Percentiles rank a stretch among this genome's conserved stretches.
Evolutionary conservation across 2,888 invertebrate genomes (phyloP).

Genomic region (Cremastinae sp.): DNA sequence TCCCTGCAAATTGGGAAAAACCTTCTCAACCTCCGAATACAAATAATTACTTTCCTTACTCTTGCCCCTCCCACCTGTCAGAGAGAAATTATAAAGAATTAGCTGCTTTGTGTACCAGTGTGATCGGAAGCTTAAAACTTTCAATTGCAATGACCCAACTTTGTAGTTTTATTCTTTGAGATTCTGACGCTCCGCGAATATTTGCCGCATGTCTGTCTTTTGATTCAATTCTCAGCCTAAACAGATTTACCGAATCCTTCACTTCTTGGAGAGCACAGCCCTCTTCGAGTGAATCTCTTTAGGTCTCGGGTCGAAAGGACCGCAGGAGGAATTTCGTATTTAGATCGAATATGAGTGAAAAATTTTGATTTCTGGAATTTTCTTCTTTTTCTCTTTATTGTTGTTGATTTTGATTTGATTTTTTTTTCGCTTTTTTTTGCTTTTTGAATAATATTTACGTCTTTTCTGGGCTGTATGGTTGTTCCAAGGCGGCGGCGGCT

Average conservation of each 20-base stretch:
- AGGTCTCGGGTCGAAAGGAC: too few species aligned
- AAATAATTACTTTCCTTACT: constrained; percentile 18
- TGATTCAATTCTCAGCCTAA: not conserved
- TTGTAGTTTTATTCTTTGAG: constrained; percentile 7
- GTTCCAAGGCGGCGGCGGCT: constrained; percentile 81
- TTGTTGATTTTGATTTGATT: constrained; percentile 59
- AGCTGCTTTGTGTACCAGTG: too few species aligned
- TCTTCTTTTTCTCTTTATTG: constrained; percentile 40
- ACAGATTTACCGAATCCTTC: not conserved
- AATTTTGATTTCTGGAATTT: not conserved
- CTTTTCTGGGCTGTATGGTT: constrained; percentile 80
- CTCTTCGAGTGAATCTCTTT: too few species aligned
- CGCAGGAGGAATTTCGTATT: too few species aligned
- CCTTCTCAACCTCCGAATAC: not conserved
- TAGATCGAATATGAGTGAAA: too few species aligned
- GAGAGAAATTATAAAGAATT: too few species aligned
- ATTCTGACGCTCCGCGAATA: constrained; percentile 74
- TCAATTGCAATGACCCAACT: not conserved
- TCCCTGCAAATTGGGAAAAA: too few species aligned
- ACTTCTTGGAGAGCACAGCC: constrained; percentile 16
- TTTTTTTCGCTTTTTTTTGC: constrained; percentile 57
- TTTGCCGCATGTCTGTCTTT: constrained; percentile 78
- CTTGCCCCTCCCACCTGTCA: not conserved
- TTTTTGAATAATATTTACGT: constrained; percentile 80
- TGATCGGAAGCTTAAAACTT: too few species aligned